These are phyloP conservation scores for Steinernema feltiae DNA, from an alignment of 1,140 invertebrate species.

Conservation along the genomic window DNA sequence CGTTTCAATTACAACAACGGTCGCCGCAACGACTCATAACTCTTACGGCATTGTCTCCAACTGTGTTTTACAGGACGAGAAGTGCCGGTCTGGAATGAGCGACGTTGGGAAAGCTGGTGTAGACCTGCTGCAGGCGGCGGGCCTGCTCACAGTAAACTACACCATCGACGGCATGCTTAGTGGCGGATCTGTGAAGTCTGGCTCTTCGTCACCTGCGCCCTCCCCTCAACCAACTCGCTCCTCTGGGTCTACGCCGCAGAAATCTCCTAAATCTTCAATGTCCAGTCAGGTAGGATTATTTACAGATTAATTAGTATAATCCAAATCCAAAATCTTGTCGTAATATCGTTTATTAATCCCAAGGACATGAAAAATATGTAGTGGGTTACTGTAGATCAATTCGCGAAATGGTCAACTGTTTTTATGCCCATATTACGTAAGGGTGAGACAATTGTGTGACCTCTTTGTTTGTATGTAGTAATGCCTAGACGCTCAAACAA, in stretches of 20 bases:
- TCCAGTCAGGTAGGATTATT: not conserved
- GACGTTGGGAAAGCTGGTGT: not conserved
- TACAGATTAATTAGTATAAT: not conserved
- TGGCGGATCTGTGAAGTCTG: not conserved
- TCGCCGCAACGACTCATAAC: not conserved
- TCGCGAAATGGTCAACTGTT: no score
- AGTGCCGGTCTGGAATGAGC: conserved; percentile 13
- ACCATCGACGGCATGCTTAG: not conserved
- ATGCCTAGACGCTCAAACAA: no score
- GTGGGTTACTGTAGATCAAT: no score
- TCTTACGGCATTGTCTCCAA: not conserved
- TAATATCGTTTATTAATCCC: no score
- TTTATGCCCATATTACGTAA: no score
- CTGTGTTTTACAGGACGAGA: not conserved
- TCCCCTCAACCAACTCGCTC: not conserved
- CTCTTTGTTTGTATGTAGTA: no score
- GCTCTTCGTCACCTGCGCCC: not conserved
- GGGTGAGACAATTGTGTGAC: no score
- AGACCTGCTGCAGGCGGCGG: not conserved
- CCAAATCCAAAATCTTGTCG: no score
- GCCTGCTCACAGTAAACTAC: conserved; percentile 1
- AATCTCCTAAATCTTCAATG: not conserved
- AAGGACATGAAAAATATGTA: no score
- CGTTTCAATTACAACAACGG: not conserved
- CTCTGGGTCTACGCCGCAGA: not conserved